phyloP scores from a whole-genome alignment of 2,797 vertebrate species.

The Holocentrus rufus region DNA sequence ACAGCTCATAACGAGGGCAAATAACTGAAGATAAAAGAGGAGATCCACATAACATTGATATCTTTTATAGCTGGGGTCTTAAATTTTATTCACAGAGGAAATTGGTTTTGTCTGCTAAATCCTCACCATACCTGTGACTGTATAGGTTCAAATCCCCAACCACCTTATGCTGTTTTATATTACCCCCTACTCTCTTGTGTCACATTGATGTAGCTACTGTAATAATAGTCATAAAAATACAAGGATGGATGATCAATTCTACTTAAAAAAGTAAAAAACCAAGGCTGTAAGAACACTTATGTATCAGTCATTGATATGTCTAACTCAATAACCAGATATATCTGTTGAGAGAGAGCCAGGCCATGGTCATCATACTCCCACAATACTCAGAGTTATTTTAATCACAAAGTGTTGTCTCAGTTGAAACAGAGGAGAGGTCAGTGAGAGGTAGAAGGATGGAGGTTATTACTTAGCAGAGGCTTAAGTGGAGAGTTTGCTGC shows the following conservation, averaged over 20 bases:
- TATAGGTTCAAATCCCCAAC: conserved; percentile 7
- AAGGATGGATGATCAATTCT: not conserved
- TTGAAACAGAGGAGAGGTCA: not conserved
- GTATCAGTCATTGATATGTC: too few relatives aligned
- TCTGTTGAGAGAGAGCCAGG: not conserved
- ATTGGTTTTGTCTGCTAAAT: not conserved
- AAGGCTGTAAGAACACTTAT: too few relatives aligned
- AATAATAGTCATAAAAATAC: not conserved
- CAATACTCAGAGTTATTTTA: not conserved
- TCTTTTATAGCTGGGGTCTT: not conserved
- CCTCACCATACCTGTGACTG: not conserved
- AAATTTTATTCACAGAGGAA: not conserved
- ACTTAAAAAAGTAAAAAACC: not conserved
- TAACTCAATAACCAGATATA: not conserved
- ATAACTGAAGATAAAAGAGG: not conserved
- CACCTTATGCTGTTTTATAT: not conserved
- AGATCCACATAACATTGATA: not conserved
- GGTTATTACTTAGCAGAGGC: not conserved
- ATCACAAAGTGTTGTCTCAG: not conserved
- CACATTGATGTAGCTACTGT: not conserved
- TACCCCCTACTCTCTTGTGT: conserved; percentile 4
- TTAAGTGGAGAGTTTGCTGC: not conserved
- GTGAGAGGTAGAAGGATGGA: not conserved
- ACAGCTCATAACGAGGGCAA: not conserved
- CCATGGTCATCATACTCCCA: not conserved